Evolutionary conservation across 2,113 vertebrate species (phyloP).

Genomic region (Leuciscus idus): DNA sequence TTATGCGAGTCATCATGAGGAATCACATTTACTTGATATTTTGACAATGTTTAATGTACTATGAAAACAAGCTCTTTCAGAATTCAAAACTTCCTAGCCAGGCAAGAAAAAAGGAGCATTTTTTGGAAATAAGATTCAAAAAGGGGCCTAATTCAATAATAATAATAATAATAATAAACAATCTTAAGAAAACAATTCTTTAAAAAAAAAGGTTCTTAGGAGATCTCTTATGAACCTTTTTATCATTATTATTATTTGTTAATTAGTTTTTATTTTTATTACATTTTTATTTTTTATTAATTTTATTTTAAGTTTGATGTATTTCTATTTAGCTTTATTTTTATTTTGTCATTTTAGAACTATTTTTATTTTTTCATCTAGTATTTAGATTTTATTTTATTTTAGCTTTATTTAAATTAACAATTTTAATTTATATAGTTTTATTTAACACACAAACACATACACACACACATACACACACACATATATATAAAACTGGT

Average conservation of each 20-base stretch:
- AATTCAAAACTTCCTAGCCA: background rate
- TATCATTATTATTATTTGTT: too few relatives aligned
- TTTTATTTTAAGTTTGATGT: background rate
- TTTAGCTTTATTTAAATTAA: background rate
- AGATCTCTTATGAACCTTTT: too few relatives aligned
- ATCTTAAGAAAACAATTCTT: too few relatives aligned
- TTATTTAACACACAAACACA: too few relatives aligned
- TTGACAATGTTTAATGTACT: background rate
- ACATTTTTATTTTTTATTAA: too few relatives aligned
- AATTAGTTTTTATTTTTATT: too few relatives aligned
- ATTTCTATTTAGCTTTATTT: background rate
- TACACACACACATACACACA: too few relatives aligned
- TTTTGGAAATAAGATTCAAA: background rate
- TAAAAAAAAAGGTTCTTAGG: too few relatives aligned
- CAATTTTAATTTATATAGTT: too few relatives aligned
- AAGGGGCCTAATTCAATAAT: background rate
- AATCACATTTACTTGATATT: background rate
- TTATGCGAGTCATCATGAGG: background rate
- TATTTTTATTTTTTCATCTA: too few relatives aligned
- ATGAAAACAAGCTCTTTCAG: background rate
- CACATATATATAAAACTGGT: too few relatives aligned
- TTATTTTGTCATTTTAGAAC: background rate
- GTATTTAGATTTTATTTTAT: background rate
- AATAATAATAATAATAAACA: too few relatives aligned
- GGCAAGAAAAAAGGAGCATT: background rate